Evolutionary conservation across 1,140 invertebrate genomes (phyloP).

Genomic region (Ceratina japonica): DNA sequence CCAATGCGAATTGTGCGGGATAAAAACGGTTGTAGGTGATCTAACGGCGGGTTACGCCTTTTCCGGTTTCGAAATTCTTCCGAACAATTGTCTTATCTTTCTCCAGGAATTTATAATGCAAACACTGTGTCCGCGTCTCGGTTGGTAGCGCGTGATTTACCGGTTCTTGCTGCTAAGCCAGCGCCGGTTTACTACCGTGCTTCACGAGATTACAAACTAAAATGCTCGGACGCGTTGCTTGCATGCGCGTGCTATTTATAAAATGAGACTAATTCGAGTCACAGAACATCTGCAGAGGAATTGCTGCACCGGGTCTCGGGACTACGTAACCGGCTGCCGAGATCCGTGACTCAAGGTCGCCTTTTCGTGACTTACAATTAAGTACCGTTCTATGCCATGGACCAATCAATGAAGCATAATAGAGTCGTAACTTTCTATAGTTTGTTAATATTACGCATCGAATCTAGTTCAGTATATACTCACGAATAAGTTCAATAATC

Average conservation of each 20-base stretch:
- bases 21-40: background rate
- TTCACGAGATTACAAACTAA: background rate
- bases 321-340: background rate
- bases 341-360: conserved; percentile 45
- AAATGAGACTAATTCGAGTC: conserved; percentile 29
- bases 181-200: background rate
- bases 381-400: background rate
- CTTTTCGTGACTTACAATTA: conserved; percentile 42
- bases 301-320: background rate
- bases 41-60: background rate
- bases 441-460: too few relatives aligned
- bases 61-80: too few relatives aligned
- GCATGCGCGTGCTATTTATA: conserved; percentile 50
- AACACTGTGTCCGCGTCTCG: too few relatives aligned
- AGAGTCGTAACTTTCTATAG: too few relatives aligned
- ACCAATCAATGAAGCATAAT: too few relatives aligned
- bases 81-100: background rate
- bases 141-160: background rate
- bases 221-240: background rate
- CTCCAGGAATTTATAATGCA: too few relatives aligned
- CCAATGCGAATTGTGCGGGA: background rate
- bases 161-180: too few relatives aligned
- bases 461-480: too few relatives aligned
- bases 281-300: conserved; percentile 19
- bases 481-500: too few relatives aligned